A percentile compares a stretch with the other conserved stretches of the same genome.
phyloP scores from a whole-genome alignment of 2,888 invertebrate species.

The Ptychoptera albimana region DNA sequence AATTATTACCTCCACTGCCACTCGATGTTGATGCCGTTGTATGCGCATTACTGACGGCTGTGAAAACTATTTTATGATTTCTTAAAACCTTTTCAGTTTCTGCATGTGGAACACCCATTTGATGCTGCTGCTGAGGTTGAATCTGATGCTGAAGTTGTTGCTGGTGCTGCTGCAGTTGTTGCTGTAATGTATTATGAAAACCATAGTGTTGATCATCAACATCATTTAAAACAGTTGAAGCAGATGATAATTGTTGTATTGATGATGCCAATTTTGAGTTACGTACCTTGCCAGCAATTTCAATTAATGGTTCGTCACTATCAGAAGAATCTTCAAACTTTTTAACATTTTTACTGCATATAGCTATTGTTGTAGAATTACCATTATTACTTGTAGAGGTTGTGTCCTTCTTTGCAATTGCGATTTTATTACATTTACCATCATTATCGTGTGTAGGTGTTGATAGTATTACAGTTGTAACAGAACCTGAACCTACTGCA shows the following conservation, averaged over 20 bases:
- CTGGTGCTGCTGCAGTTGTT: not conserved
- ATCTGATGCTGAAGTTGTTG: constrained; percentile 9
- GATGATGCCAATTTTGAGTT: constrained; percentile 18
- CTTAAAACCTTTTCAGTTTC: constrained; percentile 1
- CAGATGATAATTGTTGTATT: constrained; percentile 5
- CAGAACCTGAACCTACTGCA: constrained; percentile 25
- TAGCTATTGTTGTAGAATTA: constrained; percentile 9
- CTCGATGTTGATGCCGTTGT: not conserved
- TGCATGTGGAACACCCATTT: no score
- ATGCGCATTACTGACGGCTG: not conserved
- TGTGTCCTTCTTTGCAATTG: not conserved
- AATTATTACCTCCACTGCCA: not conserved
- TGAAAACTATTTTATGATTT: constrained; percentile 1
- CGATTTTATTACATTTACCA: not conserved
- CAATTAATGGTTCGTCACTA: constrained; percentile 65
- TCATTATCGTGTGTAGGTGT: constrained; percentile 6
- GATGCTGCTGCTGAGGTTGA: constrained; percentile 9
- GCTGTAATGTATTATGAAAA: not conserved
- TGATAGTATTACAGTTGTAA: constrained; percentile 6
- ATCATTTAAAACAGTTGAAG: not conserved
- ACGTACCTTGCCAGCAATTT: constrained; percentile 49
- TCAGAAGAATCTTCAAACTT: constrained; percentile 54
- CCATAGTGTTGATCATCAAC: not conserved
- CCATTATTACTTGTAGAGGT: not conserved
- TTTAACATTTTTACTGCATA: constrained; percentile 7